Evolutionary conservation across 2,113 vertebrate species (phyloP).

Genomic region (Chaenogobius annularis): DNA sequence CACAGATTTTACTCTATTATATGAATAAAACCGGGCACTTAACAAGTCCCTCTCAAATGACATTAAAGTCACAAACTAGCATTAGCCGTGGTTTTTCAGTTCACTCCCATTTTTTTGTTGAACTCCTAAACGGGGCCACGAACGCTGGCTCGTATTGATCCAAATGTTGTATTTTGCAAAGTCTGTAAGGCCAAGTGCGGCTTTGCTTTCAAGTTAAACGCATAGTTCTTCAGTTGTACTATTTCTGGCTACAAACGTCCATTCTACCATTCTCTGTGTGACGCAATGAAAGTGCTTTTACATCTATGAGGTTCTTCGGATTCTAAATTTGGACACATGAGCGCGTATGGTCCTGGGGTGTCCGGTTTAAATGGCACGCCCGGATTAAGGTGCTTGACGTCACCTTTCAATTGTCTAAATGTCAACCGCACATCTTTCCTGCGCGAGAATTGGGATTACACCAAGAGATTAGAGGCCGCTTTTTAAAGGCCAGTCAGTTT

Average conservation of each 20-base stretch:
- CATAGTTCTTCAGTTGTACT: neutral
- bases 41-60: too few relatives aligned
- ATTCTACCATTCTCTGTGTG: neutral
- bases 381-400: slow-evolving; percentile 62
- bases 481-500: slow-evolving; percentile 66
- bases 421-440: slow-evolving; percentile 56
- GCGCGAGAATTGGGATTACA: slow-evolving; percentile 64
- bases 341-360: slow-evolving; percentile 48
- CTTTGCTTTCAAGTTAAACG: neutral
- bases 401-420: slow-evolving; percentile 68
- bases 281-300: neutral
- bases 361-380: slow-evolving; percentile 71
- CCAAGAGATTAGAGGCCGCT: slow-evolving; percentile 46
- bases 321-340: slow-evolving; percentile 21
- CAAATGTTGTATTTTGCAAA: too few relatives aligned
- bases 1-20: too few relatives aligned
- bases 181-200: neutral
- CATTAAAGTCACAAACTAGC: neutral
- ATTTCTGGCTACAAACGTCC: neutral
- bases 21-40: too few relatives aligned
- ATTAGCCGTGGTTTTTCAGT: too few relatives aligned
- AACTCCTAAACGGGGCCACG: too few relatives aligned
- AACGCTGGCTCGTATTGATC: too few relatives aligned
- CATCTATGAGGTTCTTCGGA: slow-evolving; percentile 16
- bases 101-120: too few relatives aligned